These are phyloP conservation scores for Amphilophus citrinellus DNA, from an alignment of 2,113 vertebrate genomes.

Conservation along the genomic window DNA sequence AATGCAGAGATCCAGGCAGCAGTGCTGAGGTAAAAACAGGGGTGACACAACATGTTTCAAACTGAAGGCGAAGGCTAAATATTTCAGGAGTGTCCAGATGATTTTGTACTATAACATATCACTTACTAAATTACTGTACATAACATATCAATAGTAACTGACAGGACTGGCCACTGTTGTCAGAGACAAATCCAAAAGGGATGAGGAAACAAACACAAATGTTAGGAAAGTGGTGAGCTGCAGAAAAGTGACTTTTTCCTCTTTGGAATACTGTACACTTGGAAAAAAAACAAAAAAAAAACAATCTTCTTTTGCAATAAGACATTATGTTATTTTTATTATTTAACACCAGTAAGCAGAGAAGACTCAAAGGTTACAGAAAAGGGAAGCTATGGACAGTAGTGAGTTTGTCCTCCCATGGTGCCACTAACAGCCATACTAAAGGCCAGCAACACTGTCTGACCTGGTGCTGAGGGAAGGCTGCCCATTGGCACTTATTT, in stretches of 20 bases:
- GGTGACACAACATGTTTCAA: neutral
- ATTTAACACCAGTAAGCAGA: neutral
- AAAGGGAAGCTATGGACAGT: neutral
- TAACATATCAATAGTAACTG: neutral
- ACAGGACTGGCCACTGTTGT: neutral
- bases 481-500: neutral
- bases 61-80: neutral
- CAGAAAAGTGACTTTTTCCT: neutral
- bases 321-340: neutral
- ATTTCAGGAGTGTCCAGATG: neutral
- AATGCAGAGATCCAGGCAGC: slow-evolving; percentile 53
- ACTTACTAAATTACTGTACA: neutral
- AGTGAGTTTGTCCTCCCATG: neutral
- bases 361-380: neutral
- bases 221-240: neutral
- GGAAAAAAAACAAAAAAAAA: neutral
- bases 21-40: slow-evolving; percentile 1
- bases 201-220: neutral
- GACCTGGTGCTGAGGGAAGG: neutral
- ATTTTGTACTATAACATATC: slow-evolving; percentile 1
- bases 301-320: neutral
- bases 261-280: neutral
- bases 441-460: neutral
- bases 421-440: neutral
- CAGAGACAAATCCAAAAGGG: neutral